A percentile compares a stretch with the other conserved stretches of the same genome.
Conservation (phyloP, 2,113 vertebrate species). For the Mormyrus lacerda region DNA sequence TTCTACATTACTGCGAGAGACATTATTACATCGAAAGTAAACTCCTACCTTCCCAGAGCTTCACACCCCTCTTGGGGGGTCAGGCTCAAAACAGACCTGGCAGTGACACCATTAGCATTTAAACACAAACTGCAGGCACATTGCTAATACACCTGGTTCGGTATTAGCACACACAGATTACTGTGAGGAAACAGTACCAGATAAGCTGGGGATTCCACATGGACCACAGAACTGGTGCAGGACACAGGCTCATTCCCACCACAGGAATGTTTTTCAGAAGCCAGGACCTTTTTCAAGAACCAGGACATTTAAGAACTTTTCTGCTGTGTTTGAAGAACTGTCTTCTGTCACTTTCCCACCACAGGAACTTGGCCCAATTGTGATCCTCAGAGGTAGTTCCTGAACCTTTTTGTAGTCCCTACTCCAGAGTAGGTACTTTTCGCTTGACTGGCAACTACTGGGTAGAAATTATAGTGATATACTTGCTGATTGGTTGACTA, state of each 20-base stretch:
- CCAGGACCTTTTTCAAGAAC: background rate
- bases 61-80: too few species aligned
- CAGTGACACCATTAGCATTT: background rate
- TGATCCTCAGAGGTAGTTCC: background rate
- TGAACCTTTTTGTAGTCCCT: background rate
- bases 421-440: background rate
- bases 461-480: background rate
- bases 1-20: background rate
- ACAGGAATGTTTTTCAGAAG: background rate
- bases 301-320: background rate
- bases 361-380: background rate
- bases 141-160: background rate
- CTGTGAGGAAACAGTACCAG: background rate
- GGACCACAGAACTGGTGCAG: background rate
- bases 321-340: background rate
- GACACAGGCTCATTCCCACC: background rate
- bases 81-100: too few species aligned
- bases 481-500: background rate
- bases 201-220: background rate
- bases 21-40: background rate
- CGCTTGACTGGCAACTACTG: background rate
- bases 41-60: too few species aligned
- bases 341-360: background rate
- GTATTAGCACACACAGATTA: background rate
- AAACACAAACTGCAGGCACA: background rate